Evolutionary conservation across 2,113 vertebrate genomes (phyloP).

Genomic region (Rutilus rutilus): DNA sequence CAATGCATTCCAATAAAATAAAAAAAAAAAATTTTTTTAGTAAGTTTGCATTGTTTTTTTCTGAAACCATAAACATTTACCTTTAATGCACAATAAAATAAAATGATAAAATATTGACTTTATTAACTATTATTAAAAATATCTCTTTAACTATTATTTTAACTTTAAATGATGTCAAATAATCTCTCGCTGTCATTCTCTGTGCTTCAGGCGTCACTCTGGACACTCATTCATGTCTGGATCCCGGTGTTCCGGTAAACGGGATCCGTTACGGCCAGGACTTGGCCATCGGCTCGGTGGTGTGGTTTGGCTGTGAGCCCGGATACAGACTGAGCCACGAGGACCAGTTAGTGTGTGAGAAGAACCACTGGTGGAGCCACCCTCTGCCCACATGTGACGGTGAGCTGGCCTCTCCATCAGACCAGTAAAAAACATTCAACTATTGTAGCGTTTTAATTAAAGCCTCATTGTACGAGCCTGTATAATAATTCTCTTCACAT

Average conservation of each 20-base stretch:
- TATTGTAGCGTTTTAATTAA: slow-evolving; percentile 8
- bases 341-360: slow-evolving; percentile 91
- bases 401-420: slow-evolving; percentile 65
- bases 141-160: background rate
- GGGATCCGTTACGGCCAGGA: slow-evolving; percentile 88
- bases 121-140: too few relatives aligned
- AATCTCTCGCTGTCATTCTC: background rate
- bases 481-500: background rate
- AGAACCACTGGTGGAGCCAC: slow-evolving; percentile 97
- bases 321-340: slow-evolving; percentile 93
- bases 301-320: slow-evolving; percentile 91
- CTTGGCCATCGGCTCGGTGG: slow-evolving; percentile 91
- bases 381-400: slow-evolving; percentile 93
- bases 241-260: slow-evolving; percentile 95
- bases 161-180: background rate
- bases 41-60: background rate
- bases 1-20: background rate
- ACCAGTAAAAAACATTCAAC: background rate
- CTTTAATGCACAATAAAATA: background rate
- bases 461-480: background rate
- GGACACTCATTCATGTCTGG: slow-evolving; percentile 94
- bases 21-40: background rate
- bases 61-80: background rate
- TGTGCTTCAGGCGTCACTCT: slow-evolving; percentile 86
- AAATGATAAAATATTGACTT: background rate